A percentile compares a stretch with the other conserved stretches of the same genome.
Conservation (phyloP, 2,888 invertebrate species). For the Tipula confusa region DNA sequence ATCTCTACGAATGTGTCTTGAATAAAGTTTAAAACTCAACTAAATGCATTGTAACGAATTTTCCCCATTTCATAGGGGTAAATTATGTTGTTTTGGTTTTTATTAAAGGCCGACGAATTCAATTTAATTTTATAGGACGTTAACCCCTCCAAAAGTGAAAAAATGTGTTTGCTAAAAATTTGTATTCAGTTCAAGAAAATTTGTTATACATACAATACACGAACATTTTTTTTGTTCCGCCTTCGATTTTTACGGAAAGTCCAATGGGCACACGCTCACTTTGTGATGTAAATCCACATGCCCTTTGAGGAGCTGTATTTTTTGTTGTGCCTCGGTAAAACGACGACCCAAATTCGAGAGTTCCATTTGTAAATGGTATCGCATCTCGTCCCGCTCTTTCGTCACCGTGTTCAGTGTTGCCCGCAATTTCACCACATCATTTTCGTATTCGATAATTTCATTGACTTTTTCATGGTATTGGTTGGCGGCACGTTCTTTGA, state of each 20-base stretch:
- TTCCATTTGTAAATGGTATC: conserved; percentile 35
- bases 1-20: background rate
- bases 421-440: conserved; percentile 35
- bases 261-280: background rate
- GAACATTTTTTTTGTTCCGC: background rate
- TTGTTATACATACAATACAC: background rate
- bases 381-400: conserved; percentile 36
- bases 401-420: conserved; percentile 32
- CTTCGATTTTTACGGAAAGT: background rate
- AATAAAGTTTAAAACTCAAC: background rate
- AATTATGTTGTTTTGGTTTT: background rate
- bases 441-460: conserved; percentile 35
- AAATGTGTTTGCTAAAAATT: background rate
- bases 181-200: background rate
- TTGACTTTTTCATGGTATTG: conserved; percentile 34
- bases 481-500: conserved; percentile 35
- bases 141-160: background rate
- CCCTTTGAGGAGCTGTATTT: conserved; percentile 35
- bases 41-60: background rate
- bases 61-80: background rate
- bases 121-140: background rate
- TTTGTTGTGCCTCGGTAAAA: conserved; percentile 35
- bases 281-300: conserved; percentile 34
- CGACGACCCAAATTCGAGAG: conserved; percentile 35
- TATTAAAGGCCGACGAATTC: background rate